Evolutionary conservation across 2,113 vertebrate species (phyloP).

Genomic region (Gracilinanus agilis): DNA sequence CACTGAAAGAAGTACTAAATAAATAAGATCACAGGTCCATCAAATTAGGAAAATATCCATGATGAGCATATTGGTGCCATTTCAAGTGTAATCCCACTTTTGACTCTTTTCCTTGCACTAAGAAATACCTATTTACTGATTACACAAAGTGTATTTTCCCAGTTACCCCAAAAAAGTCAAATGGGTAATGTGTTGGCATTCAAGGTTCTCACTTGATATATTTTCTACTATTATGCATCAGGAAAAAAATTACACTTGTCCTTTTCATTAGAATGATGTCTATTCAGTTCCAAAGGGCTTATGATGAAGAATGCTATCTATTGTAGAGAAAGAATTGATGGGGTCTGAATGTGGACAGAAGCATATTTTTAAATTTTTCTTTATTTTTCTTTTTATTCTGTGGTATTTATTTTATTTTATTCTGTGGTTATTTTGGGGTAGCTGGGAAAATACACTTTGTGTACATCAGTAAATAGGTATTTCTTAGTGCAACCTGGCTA

Average conservation of each 20-base stretch:
- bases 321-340: too few relatives aligned
- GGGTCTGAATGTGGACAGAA: too few relatives aligned
- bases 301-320: too few relatives aligned
- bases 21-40: background rate
- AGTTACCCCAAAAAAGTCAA: constrained; percentile 9
- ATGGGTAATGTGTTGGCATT: background rate
- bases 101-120: constrained; percentile 8
- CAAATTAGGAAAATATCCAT: background rate
- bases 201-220: constrained; percentile 1
- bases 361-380: too few relatives aligned
- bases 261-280: background rate
- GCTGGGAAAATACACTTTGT: constrained; percentile 25
- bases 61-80: background rate
- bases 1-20: background rate
- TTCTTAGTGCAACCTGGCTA: background rate
- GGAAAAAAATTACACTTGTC: constrained; percentile 33
- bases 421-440: constrained; percentile 4
- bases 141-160: constrained; percentile 19
- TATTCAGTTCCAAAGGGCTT: constrained; percentile 18
- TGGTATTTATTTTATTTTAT: too few relatives aligned
- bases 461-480: constrained; percentile 11
- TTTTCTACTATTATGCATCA: constrained; percentile 34
- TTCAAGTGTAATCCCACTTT: constrained; percentile 1
- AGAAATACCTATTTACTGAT: constrained; percentile 30
- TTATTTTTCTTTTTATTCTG: too few relatives aligned